Conservation (phyloP, 2,797 vertebrate species). For the Cirrhinus mrigala region DNA sequence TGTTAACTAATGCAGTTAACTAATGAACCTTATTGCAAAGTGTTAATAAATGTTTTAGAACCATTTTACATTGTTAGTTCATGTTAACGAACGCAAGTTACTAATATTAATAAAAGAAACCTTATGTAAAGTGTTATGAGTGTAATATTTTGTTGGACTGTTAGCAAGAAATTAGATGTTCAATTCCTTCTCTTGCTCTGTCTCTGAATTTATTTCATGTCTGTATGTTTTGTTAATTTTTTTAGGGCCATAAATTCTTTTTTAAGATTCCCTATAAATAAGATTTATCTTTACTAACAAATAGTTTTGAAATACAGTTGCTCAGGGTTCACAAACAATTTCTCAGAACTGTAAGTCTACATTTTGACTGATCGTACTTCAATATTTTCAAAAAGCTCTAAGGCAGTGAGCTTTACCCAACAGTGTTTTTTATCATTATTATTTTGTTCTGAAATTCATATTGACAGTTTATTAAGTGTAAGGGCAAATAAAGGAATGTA, state of each 20-base stretch:
- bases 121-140: not conserved
- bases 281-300: slow-evolving; percentile 1
- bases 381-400: not conserved
- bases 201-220: not conserved
- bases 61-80: too few relatives aligned
- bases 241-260: not conserved
- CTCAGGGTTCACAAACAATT: not conserved
- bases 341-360: not conserved
- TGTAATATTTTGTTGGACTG: not conserved
- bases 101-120: not conserved
- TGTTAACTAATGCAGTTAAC: too few relatives aligned
- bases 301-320: not conserved
- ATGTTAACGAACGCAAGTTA: not conserved
- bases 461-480: slow-evolving; percentile 4
- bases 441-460: not conserved
- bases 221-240: not conserved
- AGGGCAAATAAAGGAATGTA: slow-evolving; percentile 8
- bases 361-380: not conserved
- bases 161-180: not conserved
- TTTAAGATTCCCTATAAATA: not conserved
- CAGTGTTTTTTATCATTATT: not conserved
- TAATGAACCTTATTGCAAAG: not conserved
- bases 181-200: not conserved
- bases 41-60: not conserved
- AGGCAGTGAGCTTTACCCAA: not conserved